Evolutionary conservation across 2,113 vertebrate genomes (phyloP), one percentile per base, ranked within the genome.

Genomic region (Plotosus lineatus): DNA sequence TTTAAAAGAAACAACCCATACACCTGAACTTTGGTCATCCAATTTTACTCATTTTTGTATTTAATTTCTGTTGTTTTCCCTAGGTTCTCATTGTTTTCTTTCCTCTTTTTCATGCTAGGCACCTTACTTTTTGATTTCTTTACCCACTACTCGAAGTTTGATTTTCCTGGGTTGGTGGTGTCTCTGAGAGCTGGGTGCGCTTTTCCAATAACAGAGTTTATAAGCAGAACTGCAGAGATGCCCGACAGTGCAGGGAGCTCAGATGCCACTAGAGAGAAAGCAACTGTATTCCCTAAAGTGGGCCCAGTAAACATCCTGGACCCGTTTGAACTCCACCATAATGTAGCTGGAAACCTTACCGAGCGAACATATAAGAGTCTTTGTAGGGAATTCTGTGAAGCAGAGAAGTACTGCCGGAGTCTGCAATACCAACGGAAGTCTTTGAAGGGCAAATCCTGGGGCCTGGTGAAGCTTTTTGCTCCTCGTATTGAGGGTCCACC

Each of bases 281-380:
- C 51, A 1, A 21, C 61, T 0, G 10, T 53, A 0, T 7, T 46
- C 6, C 91, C 90, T 15, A 92, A 84, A 87, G 68, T 95, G 7
- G 94, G 95, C 1, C 90, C 94, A n/a, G 61, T 98, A 56, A 98
- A 95, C 77, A 88, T 98, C 28, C 90, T 97, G 84, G 97, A 98
- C 82, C 97, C 97, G 0, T 98, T 98, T 28, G 97, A 98, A 82
- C 89, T 95, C 28, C 93, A 90, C 83, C 97, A 98, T 90, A 98
- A 98, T 0, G 95, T 98, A 12, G 94, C 96, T 0, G 95, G 95
- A 46, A 98, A 97, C 17, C 88, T 98, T 78, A 96, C 92, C 0
- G 90, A 94, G 28, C 94, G 94, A 11, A 90, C 93, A 0, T 93
- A 91, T 0, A 89, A 86, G 44, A 90, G 85, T 15, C 94, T 98